Base-by-base conservation (phyloP, 1,140 invertebrate genomes). In the Drosophila santomea region DNA sequence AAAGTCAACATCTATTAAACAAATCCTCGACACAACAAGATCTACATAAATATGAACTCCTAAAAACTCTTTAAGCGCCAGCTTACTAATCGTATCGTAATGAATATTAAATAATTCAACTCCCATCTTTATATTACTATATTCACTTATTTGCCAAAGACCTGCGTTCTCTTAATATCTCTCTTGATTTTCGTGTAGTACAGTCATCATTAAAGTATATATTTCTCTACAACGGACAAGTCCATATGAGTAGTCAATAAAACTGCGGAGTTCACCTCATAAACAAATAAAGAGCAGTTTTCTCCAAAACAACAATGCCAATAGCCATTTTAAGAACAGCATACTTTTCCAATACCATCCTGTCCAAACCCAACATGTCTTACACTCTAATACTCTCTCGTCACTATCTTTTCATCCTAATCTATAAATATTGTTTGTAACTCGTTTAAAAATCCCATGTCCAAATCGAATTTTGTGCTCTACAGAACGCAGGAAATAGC, bases 341-440 rank as follows among this genome's bases (percentile, higher is more conserved):
- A 89, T 80, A 89, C 79, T 83, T 41, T 72, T 80, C 64, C 61
- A 89, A 69, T 64, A 83, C 72, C 77, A 74, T 82, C 85, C 85
- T 90, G 85, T 85, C 89, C 85, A 90, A 91, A 80, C 89, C 90
- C 90, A 91, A 86, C 88, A 86, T 83, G 55, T 78, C 50, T 68
- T 69, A 76, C 60, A 63, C 63, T 35, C 38, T 55, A 7, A 54
- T 66, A 76, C 51, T 75, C 63, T 80, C 35, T 62, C 56, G 43
- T 17, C 44, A 59, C 20, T 63, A 41, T 82, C 38, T 80, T 59
- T 79, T 12, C 38, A 55, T 79, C 45, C 54, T 52, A 48, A 67
- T 72, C 66, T 45, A 78, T 76, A 59, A 56, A 72, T 78, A 78
- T 71, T 73, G 60, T 55, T 80, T 62, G 72, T 68, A 76, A 59